phyloP scores from a whole-genome alignment of 1,140 invertebrate genomes.

The Conopomorpha cramerella region DNA sequence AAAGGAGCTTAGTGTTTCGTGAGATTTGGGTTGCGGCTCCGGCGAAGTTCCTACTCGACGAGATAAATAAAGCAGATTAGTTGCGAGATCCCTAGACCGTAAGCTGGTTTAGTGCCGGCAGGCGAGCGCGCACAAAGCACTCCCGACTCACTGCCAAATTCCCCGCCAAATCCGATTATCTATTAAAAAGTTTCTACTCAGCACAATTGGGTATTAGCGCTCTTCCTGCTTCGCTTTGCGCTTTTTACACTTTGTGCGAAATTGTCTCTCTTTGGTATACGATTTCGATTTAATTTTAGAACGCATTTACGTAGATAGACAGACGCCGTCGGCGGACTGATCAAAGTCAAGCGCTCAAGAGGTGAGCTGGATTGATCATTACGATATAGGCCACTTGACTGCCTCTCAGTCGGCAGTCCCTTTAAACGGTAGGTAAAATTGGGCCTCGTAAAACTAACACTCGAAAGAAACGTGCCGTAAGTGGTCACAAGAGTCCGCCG shows the following conservation, averaged over 20 bases:
- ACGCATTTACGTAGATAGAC: too few species aligned
- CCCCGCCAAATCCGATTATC: conserved; percentile 36
- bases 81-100: conserved; percentile 21
- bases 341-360: conserved; percentile 25
- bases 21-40: conserved; percentile 32
- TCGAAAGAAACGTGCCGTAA: conserved; percentile 29
- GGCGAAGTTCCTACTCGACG: conserved; percentile 11
- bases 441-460: conserved; percentile 50
- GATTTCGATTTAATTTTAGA: too few species aligned
- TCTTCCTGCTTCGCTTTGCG: too few species aligned
- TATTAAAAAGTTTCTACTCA: too few species aligned
- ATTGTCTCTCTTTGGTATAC: too few species aligned
- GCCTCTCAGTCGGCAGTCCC: conserved; percentile 19
- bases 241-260: too few species aligned
- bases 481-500: conserved; percentile 18
- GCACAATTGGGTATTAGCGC: conserved; percentile 31
- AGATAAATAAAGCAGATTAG: conserved; percentile 33
- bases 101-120: conserved; percentile 38
- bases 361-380: conserved; percentile 18
- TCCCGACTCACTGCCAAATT: conserved; percentile 19
- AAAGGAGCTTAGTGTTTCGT: conserved; percentile 20
- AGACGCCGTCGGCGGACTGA: conserved; percentile 19
- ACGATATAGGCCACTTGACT: conserved; percentile 23
- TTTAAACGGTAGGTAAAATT: conserved; percentile 44
- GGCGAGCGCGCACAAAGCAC: conserved; percentile 22